Evolutionary conservation across 2,888 invertebrate genomes (phyloP), one percentile per base, ranked within the genome.

Genomic region (Mesorhabditis spiculigera): DNA sequence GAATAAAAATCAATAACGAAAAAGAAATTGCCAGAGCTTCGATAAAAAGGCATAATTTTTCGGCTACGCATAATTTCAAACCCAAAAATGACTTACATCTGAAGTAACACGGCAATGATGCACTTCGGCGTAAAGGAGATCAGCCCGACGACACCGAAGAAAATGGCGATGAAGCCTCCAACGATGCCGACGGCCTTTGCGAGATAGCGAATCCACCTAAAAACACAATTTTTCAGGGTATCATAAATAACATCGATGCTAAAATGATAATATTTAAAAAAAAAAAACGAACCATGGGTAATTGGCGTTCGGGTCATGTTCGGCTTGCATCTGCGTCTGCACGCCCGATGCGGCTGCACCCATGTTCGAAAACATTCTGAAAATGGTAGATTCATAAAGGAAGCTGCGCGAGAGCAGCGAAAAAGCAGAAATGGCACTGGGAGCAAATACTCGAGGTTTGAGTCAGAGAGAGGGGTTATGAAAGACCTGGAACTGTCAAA

Each of bases 121-220:
- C 85, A 85, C 5, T 75, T 75, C 8, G 85, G 77, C 42, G 74
- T 74, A 69, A 85, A 69, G 28, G 81, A 81, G 71, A 85, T 66
- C 63, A 85, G 69, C 13, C 84, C 85, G 58, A 85, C 72, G 28
- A 82, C 74, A 45, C 80, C 85, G 72, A 85, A 85, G 73, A 85
- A 85, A 64, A 85, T 79, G 43, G 85, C 80, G 16, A 85, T 72
- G 69, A 85, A 79, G n/a, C 85, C 85, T 58, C 85, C 85, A 63
- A 83, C 68, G 68, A 85, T 85, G 43, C 83, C 85, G 43, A 85
- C 75, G 16, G 81, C 85, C 71, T 85, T 85, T 42, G 85, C 85
- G 65, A 85, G 74, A 68, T 80, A 84, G 4, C 83, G 78, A 45
- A 82, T 75, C 83, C 83, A 83, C 81, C 78, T 79, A 67, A 41